Evolutionary conservation across 2,888 invertebrate genomes (phyloP).

Genomic region (Xanthia togata): DNA sequence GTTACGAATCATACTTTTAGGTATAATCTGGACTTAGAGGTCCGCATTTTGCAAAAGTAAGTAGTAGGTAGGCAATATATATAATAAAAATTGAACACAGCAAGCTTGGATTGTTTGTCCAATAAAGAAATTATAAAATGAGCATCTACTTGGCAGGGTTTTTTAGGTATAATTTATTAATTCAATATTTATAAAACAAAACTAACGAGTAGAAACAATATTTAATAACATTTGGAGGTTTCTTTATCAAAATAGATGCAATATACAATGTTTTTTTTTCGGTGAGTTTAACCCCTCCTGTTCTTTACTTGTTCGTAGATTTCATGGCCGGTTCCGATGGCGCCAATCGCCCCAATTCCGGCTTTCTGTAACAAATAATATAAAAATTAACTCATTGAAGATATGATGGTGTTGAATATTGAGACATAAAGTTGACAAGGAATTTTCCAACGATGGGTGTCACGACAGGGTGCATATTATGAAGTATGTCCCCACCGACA

Average conservation of each 20-base stretch:
- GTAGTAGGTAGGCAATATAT: not conserved
- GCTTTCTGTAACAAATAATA: slow-evolving; percentile 66
- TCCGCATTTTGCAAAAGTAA: not conserved
- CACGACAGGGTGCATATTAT: no score
- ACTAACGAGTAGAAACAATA: slow-evolving; percentile 2
- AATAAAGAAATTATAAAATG: not conserved
- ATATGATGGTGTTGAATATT: not conserved
- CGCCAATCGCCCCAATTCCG: slow-evolving; percentile 65
- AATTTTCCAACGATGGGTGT: not conserved
- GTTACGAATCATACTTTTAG: no score
- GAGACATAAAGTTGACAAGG: not conserved
- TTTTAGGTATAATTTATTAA: slow-evolving; percentile 1
- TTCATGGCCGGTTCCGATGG: slow-evolving; percentile 67
- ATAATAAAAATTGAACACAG: not conserved
- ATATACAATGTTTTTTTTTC: not conserved
- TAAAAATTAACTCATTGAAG: not conserved
- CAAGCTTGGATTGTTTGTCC: no score
- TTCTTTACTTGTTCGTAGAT: slow-evolving; percentile 65
- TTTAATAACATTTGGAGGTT: slow-evolving; percentile 16
- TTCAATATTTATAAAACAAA: slow-evolving; percentile 15
- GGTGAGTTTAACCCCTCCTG: slow-evolving; percentile 35
- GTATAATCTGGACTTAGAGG: not conserved
- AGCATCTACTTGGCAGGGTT: not conserved
- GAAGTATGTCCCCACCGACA: no score
- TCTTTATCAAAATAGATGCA: not conserved